Evolutionary conservation across 37 sponge, comb jelly and placozoan species (phyloP).

Genomic region (Spongia lamella): DNA sequence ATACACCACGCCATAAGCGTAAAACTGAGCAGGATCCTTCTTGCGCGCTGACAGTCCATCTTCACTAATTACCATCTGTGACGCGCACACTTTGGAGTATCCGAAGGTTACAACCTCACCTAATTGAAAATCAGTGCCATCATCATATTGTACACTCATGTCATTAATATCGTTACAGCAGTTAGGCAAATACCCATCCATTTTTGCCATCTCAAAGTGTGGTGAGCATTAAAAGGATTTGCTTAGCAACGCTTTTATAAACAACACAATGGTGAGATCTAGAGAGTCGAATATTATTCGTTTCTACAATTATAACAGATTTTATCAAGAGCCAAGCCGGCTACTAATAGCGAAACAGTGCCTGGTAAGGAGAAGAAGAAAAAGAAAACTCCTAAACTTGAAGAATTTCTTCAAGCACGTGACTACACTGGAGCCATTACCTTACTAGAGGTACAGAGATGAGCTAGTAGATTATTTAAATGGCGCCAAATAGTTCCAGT

Average conservation of each 20-base stretch:
- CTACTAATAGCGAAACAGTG: constrained; percentile 17
- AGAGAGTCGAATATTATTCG: background rate
- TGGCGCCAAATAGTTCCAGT: constrained; percentile 44
- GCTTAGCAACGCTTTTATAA: background rate
- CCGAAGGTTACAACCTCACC: too few relatives aligned
- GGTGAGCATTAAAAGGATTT: too few relatives aligned
- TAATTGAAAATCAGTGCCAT: too few relatives aligned
- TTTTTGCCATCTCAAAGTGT: too few relatives aligned
- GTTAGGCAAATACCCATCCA: too few relatives aligned
- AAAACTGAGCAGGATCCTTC: constrained; percentile 52
- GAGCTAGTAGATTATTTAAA: background rate
- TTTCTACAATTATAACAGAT: constrained; percentile 24
- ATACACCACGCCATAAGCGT: constrained; percentile 77
- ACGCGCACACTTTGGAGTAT: too few relatives aligned
- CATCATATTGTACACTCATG: too few relatives aligned
- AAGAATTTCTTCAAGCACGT: constrained; percentile 77
- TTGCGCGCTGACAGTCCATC: constrained; percentile 49
- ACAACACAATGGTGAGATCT: background rate
- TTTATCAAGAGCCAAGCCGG: constrained; percentile 80
- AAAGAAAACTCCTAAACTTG: constrained; percentile 79
- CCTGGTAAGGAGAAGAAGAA: constrained; percentile 79
- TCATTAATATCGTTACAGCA: too few relatives aligned
- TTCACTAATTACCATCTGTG: constrained; percentile 47
- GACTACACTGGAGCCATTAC: constrained; percentile 97
- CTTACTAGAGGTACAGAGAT: constrained; percentile 72